Conservation (phyloP, 2,113 vertebrate species). For the Rhizomys pruinosus region DNA sequence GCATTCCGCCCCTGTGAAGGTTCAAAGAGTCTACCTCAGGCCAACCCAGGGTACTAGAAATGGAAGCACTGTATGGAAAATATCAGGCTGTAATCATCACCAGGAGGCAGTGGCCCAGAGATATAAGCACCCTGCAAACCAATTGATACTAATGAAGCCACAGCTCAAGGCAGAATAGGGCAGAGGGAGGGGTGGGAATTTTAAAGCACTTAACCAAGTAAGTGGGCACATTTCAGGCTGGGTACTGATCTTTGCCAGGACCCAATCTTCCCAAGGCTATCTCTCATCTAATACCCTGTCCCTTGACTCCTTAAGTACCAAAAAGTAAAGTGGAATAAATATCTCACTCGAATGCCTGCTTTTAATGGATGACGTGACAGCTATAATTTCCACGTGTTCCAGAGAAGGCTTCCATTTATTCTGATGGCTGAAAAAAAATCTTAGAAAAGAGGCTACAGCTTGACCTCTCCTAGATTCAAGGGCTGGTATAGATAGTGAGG, state of each 20-base stretch:
- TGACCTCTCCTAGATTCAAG: not conserved
- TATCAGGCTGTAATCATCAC: constrained; percentile 28
- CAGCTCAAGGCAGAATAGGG: constrained; percentile 34
- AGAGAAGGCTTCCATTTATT: constrained; percentile 60
- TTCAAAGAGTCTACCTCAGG: constrained; percentile 37
- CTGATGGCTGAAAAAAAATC: constrained; percentile 37
- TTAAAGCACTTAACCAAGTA: constrained; percentile 64
- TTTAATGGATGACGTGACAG: constrained; percentile 70
- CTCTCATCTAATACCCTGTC: constrained; percentile 57
- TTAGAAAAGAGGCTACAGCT: constrained; percentile 31
- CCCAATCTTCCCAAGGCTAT: not conserved
- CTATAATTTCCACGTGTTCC: constrained; percentile 68
- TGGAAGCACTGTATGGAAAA: constrained; percentile 39
- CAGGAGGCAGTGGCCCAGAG: constrained; percentile 55
- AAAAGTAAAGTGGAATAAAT: constrained; percentile 65
- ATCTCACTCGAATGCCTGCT: constrained; percentile 58
- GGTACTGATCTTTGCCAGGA: constrained; percentile 63
- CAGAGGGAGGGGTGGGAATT: constrained; percentile 11
- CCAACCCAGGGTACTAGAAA: constrained; percentile 47
- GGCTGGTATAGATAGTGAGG: not conserved
- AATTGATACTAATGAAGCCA: constrained; percentile 57
- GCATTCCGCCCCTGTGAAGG: not conserved
- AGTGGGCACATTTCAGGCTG: constrained; percentile 21
- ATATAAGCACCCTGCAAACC: constrained; percentile 59
- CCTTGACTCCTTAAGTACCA: constrained; percentile 72